phyloP scores from a whole-genome alignment of 1,140 invertebrate species.

The Kradibia gibbosae region DNA sequence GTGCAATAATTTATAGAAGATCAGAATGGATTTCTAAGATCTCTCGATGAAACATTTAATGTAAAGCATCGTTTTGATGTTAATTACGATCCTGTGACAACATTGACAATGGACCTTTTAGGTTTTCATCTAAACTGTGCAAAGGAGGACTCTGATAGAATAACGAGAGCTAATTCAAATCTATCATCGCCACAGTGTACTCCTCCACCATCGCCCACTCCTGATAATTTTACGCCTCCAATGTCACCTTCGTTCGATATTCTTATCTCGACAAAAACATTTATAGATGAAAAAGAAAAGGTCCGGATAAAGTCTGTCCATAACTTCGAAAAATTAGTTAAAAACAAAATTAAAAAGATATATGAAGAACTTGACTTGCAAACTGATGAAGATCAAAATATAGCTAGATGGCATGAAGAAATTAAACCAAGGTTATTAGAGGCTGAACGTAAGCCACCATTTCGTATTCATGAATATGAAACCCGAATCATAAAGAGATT shows the following conservation, averaged over 20 bases:
- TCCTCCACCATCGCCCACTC: background rate
- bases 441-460: slow-evolving; percentile 57
- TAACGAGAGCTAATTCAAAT: background rate
- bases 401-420: slow-evolving; percentile 63
- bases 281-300: background rate
- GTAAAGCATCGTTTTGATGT: slow-evolving; percentile 36
- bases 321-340: slow-evolving; percentile 30
- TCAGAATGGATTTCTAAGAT: slow-evolving; percentile 58
- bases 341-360: slow-evolving; percentile 57
- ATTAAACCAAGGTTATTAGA: slow-evolving; percentile 61
- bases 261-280: background rate
- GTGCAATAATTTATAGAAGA: slow-evolving; percentile 55
- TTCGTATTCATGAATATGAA: slow-evolving; percentile 62
- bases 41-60: slow-evolving; percentile 52
- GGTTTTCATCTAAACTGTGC: slow-evolving; percentile 55
- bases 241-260: background rate
- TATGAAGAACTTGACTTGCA: slow-evolving; percentile 54
- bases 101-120: slow-evolving; percentile 55
- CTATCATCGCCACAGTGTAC: background rate
- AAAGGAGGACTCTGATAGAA: slow-evolving; percentile 10
- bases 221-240: background rate
- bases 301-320: background rate
- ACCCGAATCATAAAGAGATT: slow-evolving; percentile 57
- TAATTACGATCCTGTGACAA: slow-evolving; percentile 56
- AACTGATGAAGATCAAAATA: slow-evolving; percentile 57